phyloP scores from a whole-genome alignment of 2,113 vertebrate genomes.

The Donacobius atricapilla region DNA sequence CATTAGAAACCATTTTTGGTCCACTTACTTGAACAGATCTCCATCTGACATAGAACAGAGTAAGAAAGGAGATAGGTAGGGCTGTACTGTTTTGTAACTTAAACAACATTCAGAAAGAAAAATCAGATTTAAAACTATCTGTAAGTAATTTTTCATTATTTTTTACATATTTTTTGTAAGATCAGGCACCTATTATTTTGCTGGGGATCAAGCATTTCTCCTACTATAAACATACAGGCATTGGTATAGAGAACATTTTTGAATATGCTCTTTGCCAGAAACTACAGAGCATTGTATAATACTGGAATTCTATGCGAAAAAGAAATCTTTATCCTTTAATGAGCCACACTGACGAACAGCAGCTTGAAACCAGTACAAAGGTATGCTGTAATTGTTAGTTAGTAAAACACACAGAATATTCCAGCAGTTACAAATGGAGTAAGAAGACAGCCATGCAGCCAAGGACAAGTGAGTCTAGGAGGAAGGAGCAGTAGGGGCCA shows the following conservation, averaged over 20 bases:
- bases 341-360: neutral
- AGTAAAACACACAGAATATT: neutral
- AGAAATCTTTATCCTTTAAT: constrained; percentile 15
- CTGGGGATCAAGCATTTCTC: neutral
- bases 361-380: neutral
- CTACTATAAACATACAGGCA: neutral
- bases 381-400: neutral
- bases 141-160: neutral
- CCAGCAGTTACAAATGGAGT: neutral
- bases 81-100: neutral
- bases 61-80: neutral
- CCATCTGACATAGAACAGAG: neutral
- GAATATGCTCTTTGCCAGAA: neutral
- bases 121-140: neutral
- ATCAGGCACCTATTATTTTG: neutral
- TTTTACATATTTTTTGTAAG: neutral
- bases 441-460: neutral
- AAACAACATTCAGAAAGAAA: neutral
- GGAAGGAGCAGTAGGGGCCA: neutral
- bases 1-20: neutral
- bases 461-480: neutral
- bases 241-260: neutral
- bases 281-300: neutral
- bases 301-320: neutral
- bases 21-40: neutral